Evolutionary conservation across 2,113 vertebrate species (phyloP).

Genomic region (Crotalus viridis): DNA sequence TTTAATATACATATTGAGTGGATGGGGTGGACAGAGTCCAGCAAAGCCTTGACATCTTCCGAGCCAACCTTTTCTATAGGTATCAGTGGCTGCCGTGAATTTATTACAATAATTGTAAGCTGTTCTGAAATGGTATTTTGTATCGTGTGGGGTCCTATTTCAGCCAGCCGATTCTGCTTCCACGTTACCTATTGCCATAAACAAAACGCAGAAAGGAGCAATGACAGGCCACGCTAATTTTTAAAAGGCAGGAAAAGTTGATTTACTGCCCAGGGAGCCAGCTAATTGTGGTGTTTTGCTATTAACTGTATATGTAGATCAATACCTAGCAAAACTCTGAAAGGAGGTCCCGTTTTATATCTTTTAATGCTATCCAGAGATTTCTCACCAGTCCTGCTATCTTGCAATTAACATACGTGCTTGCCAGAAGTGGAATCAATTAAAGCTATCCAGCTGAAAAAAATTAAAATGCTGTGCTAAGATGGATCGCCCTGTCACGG

Average conservation of each 20-base stretch:
- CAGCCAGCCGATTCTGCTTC: background rate
- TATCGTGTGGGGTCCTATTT: background rate
- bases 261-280: background rate
- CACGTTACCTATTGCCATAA: background rate
- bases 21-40: background rate
- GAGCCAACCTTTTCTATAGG: background rate
- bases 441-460: background rate
- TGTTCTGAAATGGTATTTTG: background rate
- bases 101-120: background rate
- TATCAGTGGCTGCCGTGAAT: background rate
- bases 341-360: background rate
- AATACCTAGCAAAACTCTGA: background rate
- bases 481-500: background rate
- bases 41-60: background rate
- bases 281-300: conserved; percentile 5
- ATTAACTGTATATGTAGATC: background rate
- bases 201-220: background rate
- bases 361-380: background rate
- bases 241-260: background rate
- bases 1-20: background rate
- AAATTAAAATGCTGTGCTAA: background rate
- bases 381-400: background rate
- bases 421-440: conserved; percentile 1
- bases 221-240: background rate
- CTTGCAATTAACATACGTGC: background rate